Percentiles rank a stretch among this genome's conserved stretches.
Evolutionary conservation across 2,797 vertebrate species (phyloP).

Genomic region (Squalus acanthias): DNA sequence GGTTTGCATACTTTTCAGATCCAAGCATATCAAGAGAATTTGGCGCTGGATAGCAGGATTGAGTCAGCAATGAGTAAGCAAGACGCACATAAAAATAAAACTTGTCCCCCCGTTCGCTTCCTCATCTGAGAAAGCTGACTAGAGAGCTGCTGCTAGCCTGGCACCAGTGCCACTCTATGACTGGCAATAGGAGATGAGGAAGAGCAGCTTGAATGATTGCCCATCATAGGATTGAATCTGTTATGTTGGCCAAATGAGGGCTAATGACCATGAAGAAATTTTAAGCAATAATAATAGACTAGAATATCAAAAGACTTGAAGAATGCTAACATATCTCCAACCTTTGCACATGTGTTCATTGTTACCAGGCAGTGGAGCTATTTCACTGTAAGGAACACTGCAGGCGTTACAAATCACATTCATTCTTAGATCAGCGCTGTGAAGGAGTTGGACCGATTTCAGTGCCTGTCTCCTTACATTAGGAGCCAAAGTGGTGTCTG

Average conservation of each 20-base stretch:
- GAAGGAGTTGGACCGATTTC: background rate
- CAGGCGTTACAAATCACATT: background rate
- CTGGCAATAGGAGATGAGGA: background rate
- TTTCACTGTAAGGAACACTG: slow-evolving; percentile 10
- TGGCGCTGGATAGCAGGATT: background rate
- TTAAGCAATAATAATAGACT: background rate
- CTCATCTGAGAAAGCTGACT: background rate
- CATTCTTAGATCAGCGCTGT: background rate
- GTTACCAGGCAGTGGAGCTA: slow-evolving; percentile 18
- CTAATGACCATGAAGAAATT: background rate
- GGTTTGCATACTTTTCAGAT: background rate
- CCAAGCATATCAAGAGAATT: background rate
- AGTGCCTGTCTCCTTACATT: slow-evolving; percentile 18
- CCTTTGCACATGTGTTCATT: background rate
- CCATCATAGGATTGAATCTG: background rate
- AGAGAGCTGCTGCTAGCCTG: background rate
- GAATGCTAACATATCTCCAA: background rate
- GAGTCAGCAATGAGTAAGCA: background rate
- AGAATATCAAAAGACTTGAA: background rate
- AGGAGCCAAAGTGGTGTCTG: background rate
- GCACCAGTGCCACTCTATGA: background rate
- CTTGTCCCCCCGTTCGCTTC: background rate
- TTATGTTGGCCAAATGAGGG: background rate
- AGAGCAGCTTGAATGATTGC: background rate
- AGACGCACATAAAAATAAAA: background rate